These are phyloP conservation scores for Catocala fraxini DNA, from an alignment of 2,888 invertebrate genomes.

Conservation along the genomic window DNA sequence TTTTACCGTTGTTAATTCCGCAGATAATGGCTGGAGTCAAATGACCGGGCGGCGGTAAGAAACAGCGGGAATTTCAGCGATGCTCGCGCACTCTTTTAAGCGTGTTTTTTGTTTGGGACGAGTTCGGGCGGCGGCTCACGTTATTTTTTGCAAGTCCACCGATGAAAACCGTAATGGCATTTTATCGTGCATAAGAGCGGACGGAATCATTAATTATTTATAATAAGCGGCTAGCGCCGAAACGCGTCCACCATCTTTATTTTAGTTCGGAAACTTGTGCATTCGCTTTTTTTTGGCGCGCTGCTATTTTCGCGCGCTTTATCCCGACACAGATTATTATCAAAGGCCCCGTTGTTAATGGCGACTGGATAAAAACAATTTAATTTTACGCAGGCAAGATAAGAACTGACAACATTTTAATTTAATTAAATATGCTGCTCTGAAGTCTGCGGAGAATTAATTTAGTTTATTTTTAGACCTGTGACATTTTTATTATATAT, in stretches of 20 bases:
- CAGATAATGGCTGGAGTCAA: slow-evolving; percentile 86
- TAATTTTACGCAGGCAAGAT: slow-evolving; percentile 4
- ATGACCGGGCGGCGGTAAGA: slow-evolving; percentile 83
- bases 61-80: slow-evolving; percentile 84
- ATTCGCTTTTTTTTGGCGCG: slow-evolving; percentile 59
- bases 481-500: too few relatives aligned
- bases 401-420: not conserved
- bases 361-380: slow-evolving; percentile 14
- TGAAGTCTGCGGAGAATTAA: too few relatives aligned
- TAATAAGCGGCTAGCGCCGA: slow-evolving; percentile 85
- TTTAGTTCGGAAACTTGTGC: slow-evolving; percentile 61
- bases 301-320: slow-evolving; percentile 59
- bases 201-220: slow-evolving; percentile 87
- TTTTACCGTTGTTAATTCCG: slow-evolving; percentile 84
- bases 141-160: slow-evolving; percentile 79
- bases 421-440: too few relatives aligned
- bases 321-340: slow-evolving; percentile 32
- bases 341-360: slow-evolving; percentile 23
- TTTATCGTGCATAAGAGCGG: slow-evolving; percentile 86
- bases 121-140: slow-evolving; percentile 79
- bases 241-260: slow-evolving; percentile 74
- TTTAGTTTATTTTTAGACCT: too few relatives aligned
- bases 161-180: slow-evolving; percentile 88
- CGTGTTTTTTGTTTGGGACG: slow-evolving; percentile 76
- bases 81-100: slow-evolving; percentile 84